Conservation (phyloP, 2,888 invertebrate genomes). For the Platycnemis pennipes region DNA sequence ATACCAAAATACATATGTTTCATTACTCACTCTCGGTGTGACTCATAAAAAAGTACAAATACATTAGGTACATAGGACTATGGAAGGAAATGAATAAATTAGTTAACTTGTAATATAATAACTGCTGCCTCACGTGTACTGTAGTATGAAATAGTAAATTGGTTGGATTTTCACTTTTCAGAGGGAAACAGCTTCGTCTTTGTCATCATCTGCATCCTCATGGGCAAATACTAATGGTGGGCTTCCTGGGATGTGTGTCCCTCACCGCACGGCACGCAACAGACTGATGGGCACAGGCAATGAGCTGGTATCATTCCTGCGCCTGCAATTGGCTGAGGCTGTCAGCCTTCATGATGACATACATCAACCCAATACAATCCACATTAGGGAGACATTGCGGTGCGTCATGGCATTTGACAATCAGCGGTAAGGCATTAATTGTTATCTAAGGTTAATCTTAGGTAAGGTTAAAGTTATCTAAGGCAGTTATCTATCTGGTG, state of each 20-base stretch:
- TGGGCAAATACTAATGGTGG: constrained; percentile 56
- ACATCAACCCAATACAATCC: constrained; percentile 85
- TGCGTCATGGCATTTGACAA: constrained; percentile 88
- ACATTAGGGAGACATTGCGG: constrained; percentile 91
- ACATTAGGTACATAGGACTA: too few relatives aligned
- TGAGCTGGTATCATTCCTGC: constrained; percentile 84
- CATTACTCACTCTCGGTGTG: too few relatives aligned
- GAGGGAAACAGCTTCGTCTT: constrained; percentile 31
- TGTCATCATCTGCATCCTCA: constrained; percentile 25
- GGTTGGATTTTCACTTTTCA: not conserved
- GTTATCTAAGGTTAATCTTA: too few relatives aligned
- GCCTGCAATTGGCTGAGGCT: constrained; percentile 90
- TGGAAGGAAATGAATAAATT: too few relatives aligned
- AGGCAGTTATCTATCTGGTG: too few relatives aligned
- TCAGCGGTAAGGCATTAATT: constrained; percentile 78
- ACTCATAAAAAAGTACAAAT: too few relatives aligned
- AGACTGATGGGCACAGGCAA: constrained; percentile 71
- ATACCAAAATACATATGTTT: too few relatives aligned
- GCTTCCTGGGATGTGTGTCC: constrained; percentile 53
- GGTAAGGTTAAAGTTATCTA: too few relatives aligned
- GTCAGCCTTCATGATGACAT: constrained; percentile 86
- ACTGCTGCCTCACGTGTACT: too few relatives aligned
- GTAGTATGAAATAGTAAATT: not conserved
- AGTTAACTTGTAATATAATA: too few relatives aligned
- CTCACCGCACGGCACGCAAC: constrained; percentile 20